Evolutionary conservation across 2,113 vertebrate species (phyloP), one percentile per base, ranked within the genome.

Genomic region (Gavia stellata): DNA sequence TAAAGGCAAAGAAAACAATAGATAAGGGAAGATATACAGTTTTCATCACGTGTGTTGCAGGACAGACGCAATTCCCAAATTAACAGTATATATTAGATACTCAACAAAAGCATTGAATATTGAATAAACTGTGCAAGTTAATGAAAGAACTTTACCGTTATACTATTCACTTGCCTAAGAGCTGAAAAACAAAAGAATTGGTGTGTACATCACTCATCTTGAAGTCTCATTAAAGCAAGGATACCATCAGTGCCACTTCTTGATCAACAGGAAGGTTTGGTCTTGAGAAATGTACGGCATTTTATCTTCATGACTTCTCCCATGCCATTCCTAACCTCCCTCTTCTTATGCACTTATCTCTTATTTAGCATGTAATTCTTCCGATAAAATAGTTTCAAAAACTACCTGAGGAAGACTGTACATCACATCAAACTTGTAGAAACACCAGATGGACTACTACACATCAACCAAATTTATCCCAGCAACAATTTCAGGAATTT

Each of bases 171-270:
- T 52, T 83, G 66, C 49, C 61, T 38, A 94, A 85, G 70, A 90
- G 45, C 66, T 75, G 73, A 91, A 85, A 96, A 96, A 29, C 78
- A 72, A 95, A 93, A 88, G 85, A 95, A 78, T 7, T 67, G 53
- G 17, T 92, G 23, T 73, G 50, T 73, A 61, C 49, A 88, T 95
- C 86, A 92, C 34, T 96, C 75, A 95, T 96, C 47, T 71, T 92
- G 88, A 96, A 92, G 95, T 92, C 90, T 96, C 90, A 88, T 96
- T 95, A 96, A 95, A 88, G 72, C 26, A 50, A 83, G 75, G 79
- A 96, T 93, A 93, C 33, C 63, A 86, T 92, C 88, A 90, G 59
- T 62, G 42, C 45, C 75, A 83, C 47, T 83, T 91, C 53, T 86
- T 86, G 86, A 94, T 74, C 88, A 92, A 93, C 50, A 77, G 33